A percentile compares a stretch with the other conserved stretches of the same genome.
Evolutionary conservation across 1,140 invertebrate genomes (phyloP).

Genomic region (Cyphomyrmex costatus): DNA sequence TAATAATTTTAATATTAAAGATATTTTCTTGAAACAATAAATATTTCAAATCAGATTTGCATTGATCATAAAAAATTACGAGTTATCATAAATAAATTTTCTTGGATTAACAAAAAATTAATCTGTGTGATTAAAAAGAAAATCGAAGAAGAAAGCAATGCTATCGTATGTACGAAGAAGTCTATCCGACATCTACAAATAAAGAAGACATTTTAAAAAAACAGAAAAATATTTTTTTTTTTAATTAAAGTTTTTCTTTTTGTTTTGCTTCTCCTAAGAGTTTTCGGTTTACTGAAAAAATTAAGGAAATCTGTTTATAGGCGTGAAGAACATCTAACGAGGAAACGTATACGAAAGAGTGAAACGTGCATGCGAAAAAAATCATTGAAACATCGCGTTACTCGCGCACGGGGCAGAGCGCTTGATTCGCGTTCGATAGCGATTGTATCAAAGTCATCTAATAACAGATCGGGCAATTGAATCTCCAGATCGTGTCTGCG

Average conservation of each 20-base stretch:
- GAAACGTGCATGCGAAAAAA: neutral
- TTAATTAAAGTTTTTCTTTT: neutral
- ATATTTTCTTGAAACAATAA: too few species aligned
- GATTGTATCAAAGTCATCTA: constrained; percentile 77
- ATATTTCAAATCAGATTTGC: too few species aligned
- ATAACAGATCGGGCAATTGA: constrained; percentile 82
- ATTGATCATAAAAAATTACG: too few species aligned
- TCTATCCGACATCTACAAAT: neutral
- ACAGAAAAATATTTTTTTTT: neutral
- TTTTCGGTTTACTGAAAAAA: neutral
- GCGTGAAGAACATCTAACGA: neutral
- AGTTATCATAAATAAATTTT: too few species aligned
- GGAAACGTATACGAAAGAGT: neutral
- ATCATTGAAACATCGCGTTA: neutral
- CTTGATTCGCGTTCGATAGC: constrained; percentile 17
- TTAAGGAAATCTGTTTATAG: neutral
- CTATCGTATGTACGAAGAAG: too few species aligned
- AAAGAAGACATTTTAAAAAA: neutral
- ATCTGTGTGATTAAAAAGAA: neutral
- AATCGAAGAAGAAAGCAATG: neutral
- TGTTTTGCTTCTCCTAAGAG: neutral
- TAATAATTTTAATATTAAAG: too few species aligned
- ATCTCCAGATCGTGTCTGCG: constrained; percentile 79
- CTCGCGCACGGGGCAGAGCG: constrained; percentile 31
- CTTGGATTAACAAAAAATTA: too few species aligned